A percentile compares a stretch with the other conserved stretches of the same genome.
phyloP scores from a whole-genome alignment of 2,113 vertebrate species.

The Heliornis fulica region DNA sequence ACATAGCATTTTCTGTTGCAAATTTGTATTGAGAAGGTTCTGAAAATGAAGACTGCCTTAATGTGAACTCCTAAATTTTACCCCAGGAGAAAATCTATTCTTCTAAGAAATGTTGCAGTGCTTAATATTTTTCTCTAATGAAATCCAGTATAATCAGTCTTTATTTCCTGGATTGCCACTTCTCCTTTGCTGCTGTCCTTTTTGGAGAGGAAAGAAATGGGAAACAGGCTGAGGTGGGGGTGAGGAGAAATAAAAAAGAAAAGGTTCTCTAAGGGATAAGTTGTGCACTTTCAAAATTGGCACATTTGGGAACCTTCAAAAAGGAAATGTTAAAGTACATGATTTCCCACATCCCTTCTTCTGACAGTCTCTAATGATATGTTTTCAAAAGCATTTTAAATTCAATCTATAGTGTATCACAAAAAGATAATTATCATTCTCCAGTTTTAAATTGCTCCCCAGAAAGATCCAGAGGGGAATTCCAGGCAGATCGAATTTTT shows the following conservation, averaged over 20 bases:
- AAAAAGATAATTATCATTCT: constrained; percentile 29
- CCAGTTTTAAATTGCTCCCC: constrained; percentile 31
- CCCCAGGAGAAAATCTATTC: neutral
- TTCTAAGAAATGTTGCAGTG: neutral
- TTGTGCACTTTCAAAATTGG: neutral
- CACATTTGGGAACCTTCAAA: neutral
- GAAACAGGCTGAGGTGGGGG: neutral
- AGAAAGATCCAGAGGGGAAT: neutral
- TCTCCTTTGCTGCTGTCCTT: neutral
- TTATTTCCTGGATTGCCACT: neutral
- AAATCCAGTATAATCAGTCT: neutral
- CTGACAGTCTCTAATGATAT: neutral
- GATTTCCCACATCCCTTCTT: constrained; percentile 25
- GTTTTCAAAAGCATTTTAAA: constrained; percentile 28
- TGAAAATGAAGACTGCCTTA: neutral
- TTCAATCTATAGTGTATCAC: neutral
- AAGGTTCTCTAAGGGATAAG: neutral
- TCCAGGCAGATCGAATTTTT: neutral
- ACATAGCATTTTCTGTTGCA: neutral
- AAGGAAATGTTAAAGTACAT: neutral
- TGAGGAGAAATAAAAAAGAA: neutral
- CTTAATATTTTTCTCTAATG: neutral
- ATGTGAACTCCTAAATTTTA: neutral
- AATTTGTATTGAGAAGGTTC: neutral
- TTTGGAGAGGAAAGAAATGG: neutral